These are phyloP conservation scores for Plebejus melissa DNA, from an alignment of 2,888 invertebrate species.

Conservation along the genomic window DNA sequence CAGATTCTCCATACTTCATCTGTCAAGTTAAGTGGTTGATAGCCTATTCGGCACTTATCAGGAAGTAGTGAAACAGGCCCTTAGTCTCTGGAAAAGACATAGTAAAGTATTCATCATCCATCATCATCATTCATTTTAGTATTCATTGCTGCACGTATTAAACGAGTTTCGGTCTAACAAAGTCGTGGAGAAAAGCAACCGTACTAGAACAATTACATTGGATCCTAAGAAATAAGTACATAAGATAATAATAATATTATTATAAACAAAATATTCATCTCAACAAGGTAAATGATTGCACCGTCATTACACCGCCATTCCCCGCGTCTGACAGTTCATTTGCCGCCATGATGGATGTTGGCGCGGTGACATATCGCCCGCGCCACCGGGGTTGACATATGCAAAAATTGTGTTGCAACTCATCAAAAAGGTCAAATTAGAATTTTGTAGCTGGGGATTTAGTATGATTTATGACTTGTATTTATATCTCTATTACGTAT, in stretches of 20 bases:
- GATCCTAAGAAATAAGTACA: neutral
- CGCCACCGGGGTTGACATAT: constrained; percentile 67
- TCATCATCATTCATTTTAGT: too few relatives aligned
- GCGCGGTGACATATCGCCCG: constrained; percentile 64
- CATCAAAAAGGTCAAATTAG: constrained; percentile 68
- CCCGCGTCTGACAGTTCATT: constrained; percentile 70
- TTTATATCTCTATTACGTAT: neutral
- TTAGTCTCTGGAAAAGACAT: too few relatives aligned
- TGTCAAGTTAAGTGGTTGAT: too few relatives aligned
- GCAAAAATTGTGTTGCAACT: constrained; percentile 76
- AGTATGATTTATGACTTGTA: constrained; percentile 36
- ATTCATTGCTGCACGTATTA: too few relatives aligned
- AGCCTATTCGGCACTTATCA: too few relatives aligned
- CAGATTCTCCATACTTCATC: too few relatives aligned
- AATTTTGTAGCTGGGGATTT: constrained; percentile 39
- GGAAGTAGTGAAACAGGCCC: too few relatives aligned
- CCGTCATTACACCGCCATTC: constrained; percentile 58
- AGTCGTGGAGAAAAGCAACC: too few relatives aligned
- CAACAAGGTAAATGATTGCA: constrained; percentile 33
- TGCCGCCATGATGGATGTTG: constrained; percentile 72
- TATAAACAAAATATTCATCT: constrained; percentile 5
- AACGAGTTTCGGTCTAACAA: too few relatives aligned
- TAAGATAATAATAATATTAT: neutral
- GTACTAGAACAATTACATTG: neutral
- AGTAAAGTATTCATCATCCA: too few relatives aligned